Conservation (phyloP, 2,797 vertebrate genomes). For the Masticophis lateralis region DNA sequence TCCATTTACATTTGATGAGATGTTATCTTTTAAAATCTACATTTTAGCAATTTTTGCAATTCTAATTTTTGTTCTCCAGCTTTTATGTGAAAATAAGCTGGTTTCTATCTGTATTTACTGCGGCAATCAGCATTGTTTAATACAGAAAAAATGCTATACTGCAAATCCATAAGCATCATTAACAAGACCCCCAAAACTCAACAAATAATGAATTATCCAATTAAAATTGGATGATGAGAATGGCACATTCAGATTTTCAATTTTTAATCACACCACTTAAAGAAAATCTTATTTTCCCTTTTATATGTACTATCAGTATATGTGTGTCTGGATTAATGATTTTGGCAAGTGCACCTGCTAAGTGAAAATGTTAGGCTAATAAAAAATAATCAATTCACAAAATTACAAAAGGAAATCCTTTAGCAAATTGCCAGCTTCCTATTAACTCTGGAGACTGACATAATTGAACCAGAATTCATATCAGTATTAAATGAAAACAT, state of each 20-base stretch:
- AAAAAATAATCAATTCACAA: slow-evolving; percentile 32
- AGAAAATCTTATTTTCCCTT: background rate
- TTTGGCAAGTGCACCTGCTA: slow-evolving; percentile 14
- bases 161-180: background rate
- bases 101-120: background rate
- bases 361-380: slow-evolving; percentile 29
- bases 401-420: slow-evolving; percentile 54
- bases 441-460: slow-evolving; percentile 34
- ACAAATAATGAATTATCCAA: background rate
- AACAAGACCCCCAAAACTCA: background rate
- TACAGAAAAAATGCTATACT: background rate
- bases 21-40: background rate
- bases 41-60: background rate
- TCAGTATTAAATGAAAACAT: slow-evolving; percentile 33
- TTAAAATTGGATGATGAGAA: background rate
- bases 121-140: background rate
- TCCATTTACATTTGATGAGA: background rate
- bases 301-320: background rate
- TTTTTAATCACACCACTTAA: background rate
- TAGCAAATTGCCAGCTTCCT: slow-evolving; percentile 43
- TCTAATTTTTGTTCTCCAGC: background rate
- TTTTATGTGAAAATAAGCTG: background rate
- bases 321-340: slow-evolving; percentile 5
- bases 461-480: slow-evolving; percentile 24
- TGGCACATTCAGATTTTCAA: background rate